A percentile compares a stretch with the other conserved stretches of the same genome.
Conservation (phyloP, 2,797 vertebrate species). For the Pelochelys cantorii region DNA sequence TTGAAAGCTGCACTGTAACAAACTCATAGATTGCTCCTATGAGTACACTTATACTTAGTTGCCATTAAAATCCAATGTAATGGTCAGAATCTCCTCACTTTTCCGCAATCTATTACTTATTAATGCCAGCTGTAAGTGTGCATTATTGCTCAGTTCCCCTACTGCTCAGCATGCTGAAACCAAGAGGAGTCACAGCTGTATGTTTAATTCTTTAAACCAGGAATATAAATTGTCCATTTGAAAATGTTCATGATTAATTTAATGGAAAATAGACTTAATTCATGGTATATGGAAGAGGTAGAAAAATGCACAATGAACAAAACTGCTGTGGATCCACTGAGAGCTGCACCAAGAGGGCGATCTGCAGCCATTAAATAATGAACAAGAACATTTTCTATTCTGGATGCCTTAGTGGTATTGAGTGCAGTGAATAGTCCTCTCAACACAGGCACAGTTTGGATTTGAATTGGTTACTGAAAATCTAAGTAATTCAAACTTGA, state of each 20-base stretch:
- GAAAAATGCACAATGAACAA: slow-evolving; percentile 41
- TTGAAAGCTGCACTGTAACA: slow-evolving; percentile 11
- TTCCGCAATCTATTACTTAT: slow-evolving; percentile 64
- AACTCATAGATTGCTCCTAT: slow-evolving; percentile 22
- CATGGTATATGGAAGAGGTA: slow-evolving; percentile 44
- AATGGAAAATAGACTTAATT: slow-evolving; percentile 56
- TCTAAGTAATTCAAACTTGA: slow-evolving; percentile 8
- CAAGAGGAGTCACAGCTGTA: slow-evolving; percentile 60
- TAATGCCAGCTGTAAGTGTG: slow-evolving; percentile 48
- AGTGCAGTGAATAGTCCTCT: neutral
- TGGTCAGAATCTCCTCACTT: slow-evolving; percentile 50
- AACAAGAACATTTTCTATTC: neutral
- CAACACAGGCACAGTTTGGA: neutral
- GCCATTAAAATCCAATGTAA: slow-evolving; percentile 37
- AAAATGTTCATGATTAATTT: slow-evolving; percentile 49
- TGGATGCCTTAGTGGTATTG: neutral
- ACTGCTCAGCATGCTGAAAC: slow-evolving; percentile 66
- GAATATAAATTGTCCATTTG: slow-evolving; percentile 64
- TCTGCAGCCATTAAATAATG: slow-evolving; percentile 54
- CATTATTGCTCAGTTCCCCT: slow-evolving; percentile 48
- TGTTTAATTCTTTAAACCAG: slow-evolving; percentile 58
- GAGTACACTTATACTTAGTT: slow-evolving; percentile 2
- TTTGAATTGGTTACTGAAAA: slow-evolving; percentile 27
- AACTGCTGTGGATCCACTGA: neutral
- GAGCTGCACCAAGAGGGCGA: slow-evolving; percentile 31